Evolutionary conservation across 2,113 vertebrate species (phyloP).

Genomic region (Ranitomeya imitator): DNA sequence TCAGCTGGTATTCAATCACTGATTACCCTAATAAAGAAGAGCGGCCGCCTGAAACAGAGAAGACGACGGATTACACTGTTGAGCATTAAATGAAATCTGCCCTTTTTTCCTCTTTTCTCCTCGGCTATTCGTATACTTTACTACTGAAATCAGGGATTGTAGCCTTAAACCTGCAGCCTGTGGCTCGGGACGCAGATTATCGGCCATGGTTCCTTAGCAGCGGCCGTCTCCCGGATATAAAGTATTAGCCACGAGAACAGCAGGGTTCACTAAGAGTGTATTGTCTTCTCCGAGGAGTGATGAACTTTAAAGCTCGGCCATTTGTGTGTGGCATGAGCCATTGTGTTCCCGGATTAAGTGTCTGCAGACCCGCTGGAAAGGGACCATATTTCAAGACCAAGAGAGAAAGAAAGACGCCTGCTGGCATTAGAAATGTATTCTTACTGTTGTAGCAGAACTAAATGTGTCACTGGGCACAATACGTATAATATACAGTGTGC

Average conservation of each 20-base stretch:
- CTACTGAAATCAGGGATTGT: not conserved
- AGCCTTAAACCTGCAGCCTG: not conserved
- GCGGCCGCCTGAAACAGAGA: constrained; percentile 5
- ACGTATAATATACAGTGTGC: too few species aligned
- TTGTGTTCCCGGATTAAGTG: constrained; percentile 7
- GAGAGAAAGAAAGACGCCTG: not conserved
- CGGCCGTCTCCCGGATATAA: not conserved
- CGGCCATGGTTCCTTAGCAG: constrained; percentile 4
- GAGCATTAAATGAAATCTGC: constrained; percentile 10
- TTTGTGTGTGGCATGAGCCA: constrained; percentile 29
- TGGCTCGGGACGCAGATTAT: not conserved
- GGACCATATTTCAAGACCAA: not conserved
- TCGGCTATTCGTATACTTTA: not conserved
- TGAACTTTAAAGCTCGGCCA: not conserved
- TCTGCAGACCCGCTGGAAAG: not conserved
- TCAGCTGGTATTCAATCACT: constrained; percentile 31
- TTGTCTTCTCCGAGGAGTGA: constrained; percentile 4
- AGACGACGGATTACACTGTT: not conserved
- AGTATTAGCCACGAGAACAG: constrained; percentile 15
- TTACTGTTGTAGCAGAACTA: not conserved
- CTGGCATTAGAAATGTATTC: not conserved
- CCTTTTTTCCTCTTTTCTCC: not conserved
- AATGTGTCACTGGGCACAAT: not conserved
- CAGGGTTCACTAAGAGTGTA: not conserved
- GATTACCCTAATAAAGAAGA: constrained; percentile 36